These are phyloP conservation scores for Kradibia gibbosae DNA, from an alignment of 1,140 invertebrate species.

Conservation along the genomic window DNA sequence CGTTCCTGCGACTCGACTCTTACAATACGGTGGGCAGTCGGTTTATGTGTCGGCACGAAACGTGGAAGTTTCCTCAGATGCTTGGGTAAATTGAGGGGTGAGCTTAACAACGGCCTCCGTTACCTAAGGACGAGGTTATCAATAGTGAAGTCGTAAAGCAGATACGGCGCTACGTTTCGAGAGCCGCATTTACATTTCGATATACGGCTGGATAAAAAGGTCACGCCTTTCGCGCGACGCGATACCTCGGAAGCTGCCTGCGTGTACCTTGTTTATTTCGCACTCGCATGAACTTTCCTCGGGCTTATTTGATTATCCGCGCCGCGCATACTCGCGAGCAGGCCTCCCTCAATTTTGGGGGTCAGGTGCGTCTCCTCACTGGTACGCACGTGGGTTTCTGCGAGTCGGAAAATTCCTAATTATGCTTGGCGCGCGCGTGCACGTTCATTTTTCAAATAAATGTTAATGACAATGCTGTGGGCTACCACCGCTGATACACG, in stretches of 20 bases:
- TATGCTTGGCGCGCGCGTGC: no score
- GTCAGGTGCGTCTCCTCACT: no score
- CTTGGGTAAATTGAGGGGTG: conserved; percentile 37
- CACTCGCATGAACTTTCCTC: no score
- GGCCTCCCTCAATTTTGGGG: no score
- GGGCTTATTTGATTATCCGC: no score
- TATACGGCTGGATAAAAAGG: conserved; percentile 66
- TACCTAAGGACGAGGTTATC: conserved; percentile 64
- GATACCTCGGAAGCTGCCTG: background rate
- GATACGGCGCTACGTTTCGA: conserved; percentile 52
- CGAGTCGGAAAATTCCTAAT: no score
- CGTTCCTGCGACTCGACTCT: background rate
- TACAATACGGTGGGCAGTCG: conserved; percentile 12
- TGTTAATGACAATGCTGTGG: background rate
- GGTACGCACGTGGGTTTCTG: no score
- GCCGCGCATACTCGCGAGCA: no score
- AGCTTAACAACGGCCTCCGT: conserved; percentile 34
- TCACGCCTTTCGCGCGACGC: conserved; percentile 54
- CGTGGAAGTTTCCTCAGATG: conserved; percentile 28
- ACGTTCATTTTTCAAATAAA: background rate
- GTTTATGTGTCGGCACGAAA: conserved; percentile 45
- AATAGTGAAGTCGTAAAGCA: conserved; percentile 65
- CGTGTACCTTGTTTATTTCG: no score
- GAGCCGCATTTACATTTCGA: conserved; percentile 66
- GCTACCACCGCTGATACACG: background rate